Conservation (phyloP, 2,113 vertebrate species). For the Neogale vison region DNA sequence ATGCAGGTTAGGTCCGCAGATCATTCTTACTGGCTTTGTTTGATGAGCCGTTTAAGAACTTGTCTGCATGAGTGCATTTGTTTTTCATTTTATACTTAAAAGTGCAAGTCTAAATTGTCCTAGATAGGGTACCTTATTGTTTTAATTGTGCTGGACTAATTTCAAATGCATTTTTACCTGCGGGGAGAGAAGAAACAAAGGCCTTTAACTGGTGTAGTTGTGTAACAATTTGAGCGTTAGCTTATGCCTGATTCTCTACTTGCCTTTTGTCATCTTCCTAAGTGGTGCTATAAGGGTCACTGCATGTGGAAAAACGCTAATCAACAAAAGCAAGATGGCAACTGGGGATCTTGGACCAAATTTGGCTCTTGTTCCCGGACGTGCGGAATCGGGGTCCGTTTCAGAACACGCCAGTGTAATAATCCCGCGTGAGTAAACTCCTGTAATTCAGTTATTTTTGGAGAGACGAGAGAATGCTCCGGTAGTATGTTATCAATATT, state of each 20-base stretch:
- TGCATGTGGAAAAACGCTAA: conserved; percentile 99
- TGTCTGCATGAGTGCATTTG: neutral
- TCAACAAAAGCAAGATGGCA: conserved; percentile 95
- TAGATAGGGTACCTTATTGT: neutral
- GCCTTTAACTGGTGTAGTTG: neutral
- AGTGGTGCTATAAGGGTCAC: conserved; percentile 99
- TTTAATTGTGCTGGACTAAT: neutral
- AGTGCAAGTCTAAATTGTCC: neutral
- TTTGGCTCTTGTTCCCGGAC: conserved; percentile 95
- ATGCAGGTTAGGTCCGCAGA: neutral
- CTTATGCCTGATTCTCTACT: neutral
- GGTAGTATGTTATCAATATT: neutral
- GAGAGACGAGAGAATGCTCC: neutral
- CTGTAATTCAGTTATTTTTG: neutral
- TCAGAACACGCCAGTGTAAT: conserved; percentile 96
- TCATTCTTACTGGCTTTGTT: neutral
- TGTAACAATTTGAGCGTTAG: neutral
- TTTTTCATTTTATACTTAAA: neutral
- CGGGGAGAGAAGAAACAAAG: neutral
- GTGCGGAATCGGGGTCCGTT: conserved; percentile 95
- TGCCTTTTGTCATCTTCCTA: neutral
- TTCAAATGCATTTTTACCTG: neutral
- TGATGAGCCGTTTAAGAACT: neutral
- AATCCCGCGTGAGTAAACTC: conserved; percentile 90
- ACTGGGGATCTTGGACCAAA: conserved; percentile 95